These are phyloP conservation scores for Tholera decimalis DNA, from an alignment of 2,888 invertebrate genomes.

Conservation along the genomic window DNA sequence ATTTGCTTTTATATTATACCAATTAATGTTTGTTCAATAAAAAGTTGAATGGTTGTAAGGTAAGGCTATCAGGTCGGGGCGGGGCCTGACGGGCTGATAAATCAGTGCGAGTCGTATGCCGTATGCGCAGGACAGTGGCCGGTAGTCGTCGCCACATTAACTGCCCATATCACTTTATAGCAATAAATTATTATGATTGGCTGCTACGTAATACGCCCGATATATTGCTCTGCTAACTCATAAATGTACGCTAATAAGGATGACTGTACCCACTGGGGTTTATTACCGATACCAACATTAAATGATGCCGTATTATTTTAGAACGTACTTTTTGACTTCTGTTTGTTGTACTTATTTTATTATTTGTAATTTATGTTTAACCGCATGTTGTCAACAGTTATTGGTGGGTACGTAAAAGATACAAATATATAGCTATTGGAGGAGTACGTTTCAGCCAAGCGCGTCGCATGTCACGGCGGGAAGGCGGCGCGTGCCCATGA, in stretches of 20 bases:
- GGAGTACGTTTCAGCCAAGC: slow-evolving; percentile 36
- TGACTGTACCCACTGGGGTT: slow-evolving; percentile 61
- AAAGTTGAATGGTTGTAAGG: slow-evolving; percentile 50
- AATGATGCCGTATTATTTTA: slow-evolving; percentile 60
- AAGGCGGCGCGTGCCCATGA: slow-evolving; percentile 64
- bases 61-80: slow-evolving; percentile 55
- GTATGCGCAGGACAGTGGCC: slow-evolving; percentile 42
- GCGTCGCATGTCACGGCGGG: slow-evolving; percentile 39
- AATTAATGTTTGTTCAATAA: slow-evolving; percentile 43
- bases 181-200: slow-evolving; percentile 82
- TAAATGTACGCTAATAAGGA: slow-evolving; percentile 70
- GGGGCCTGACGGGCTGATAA: slow-evolving; percentile 69
- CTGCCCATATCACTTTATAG: slow-evolving; percentile 77
- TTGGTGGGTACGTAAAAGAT: slow-evolving; percentile 44
- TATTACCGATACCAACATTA: slow-evolving; percentile 61
- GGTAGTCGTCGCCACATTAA: slow-evolving; percentile 63
- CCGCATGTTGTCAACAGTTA: slow-evolving; percentile 32
- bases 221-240: slow-evolving; percentile 60
- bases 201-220: slow-evolving; percentile 65
- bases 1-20: slow-evolving; percentile 41
- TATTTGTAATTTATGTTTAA: slow-evolving; percentile 29
- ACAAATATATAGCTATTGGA: slow-evolving; percentile 50
- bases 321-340: slow-evolving; percentile 44
- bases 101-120: slow-evolving; percentile 61
- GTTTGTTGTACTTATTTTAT: slow-evolving; percentile 26